These are phyloP conservation scores for Galerucella pusilla DNA, from an alignment of 2,888 invertebrate species.

Conservation along the genomic window DNA sequence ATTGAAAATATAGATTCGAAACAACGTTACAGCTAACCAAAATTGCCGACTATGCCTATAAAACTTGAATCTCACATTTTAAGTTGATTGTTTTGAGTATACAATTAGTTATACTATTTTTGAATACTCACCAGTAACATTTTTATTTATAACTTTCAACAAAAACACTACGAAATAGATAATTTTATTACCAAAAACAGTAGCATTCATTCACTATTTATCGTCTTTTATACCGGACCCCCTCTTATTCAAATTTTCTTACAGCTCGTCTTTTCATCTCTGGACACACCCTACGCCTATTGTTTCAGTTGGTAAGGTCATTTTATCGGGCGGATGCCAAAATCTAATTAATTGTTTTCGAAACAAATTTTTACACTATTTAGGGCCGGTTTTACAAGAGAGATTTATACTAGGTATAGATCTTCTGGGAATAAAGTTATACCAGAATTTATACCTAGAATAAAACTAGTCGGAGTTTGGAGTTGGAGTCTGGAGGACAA, in stretches of 20 bases:
- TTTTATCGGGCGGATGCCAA: neutral
- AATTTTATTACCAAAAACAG: constrained; percentile 33
- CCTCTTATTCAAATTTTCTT: constrained; percentile 36
- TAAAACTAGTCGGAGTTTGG: too few species aligned
- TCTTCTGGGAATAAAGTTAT: too few species aligned
- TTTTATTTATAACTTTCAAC: constrained; percentile 24
- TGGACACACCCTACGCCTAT: constrained; percentile 5
- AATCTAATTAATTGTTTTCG: neutral
- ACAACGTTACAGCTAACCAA: too few species aligned
- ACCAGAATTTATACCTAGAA: too few species aligned
- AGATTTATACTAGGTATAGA: too few species aligned
- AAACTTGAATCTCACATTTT: too few species aligned
- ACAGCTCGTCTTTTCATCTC: neutral
- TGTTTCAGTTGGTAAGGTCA: neutral
- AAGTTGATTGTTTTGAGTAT: too few species aligned
- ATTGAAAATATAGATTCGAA: too few species aligned
- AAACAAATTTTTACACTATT: neutral
- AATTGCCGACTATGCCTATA: too few species aligned
- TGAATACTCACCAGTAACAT: constrained; percentile 40
- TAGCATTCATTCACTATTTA: constrained; percentile 39
- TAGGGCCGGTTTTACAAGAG: too few species aligned
- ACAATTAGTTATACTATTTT: neutral
- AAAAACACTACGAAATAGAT: constrained; percentile 1
- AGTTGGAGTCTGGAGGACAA: too few species aligned
- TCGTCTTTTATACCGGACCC: constrained; percentile 55